These are phyloP conservation scores for Dioctria rufipes DNA, from an alignment of 2,888 invertebrate genomes.

Conservation along the genomic window DNA sequence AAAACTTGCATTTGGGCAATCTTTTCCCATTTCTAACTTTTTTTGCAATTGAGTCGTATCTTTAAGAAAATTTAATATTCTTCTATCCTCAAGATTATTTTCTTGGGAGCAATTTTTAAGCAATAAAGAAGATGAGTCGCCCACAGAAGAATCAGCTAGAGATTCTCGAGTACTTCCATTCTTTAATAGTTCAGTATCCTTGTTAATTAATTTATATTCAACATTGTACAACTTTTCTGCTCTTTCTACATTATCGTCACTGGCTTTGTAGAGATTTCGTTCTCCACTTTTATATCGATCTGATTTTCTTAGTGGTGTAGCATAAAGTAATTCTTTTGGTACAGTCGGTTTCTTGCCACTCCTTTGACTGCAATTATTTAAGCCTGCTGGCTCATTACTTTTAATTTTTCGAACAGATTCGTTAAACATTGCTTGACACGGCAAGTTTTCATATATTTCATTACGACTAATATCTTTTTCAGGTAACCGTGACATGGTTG, in stretches of 20 bases:
- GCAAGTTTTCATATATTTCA: conserved; percentile 71
- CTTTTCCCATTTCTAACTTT: conserved; percentile 69
- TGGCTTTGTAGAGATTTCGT: conserved; percentile 58
- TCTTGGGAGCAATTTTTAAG: conserved; percentile 39
- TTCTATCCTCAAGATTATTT: conserved; percentile 67
- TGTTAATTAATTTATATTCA: conserved; percentile 65
- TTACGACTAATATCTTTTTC: conserved; percentile 71
- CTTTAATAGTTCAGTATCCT: conserved; percentile 66
- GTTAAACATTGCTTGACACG: conserved; percentile 71
- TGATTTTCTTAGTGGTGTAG: conserved; percentile 70
- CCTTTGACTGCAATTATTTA: conserved; percentile 63
- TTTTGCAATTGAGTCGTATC: conserved; percentile 71
- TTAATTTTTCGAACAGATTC: conserved; percentile 71
- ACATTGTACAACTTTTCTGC: conserved; percentile 67
- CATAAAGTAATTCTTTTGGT: conserved; percentile 70
- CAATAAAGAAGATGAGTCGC: not conserved
- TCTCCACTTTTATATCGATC: conserved; percentile 69
- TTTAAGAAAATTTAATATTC: conserved; percentile 71
- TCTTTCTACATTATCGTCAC: conserved; percentile 29
- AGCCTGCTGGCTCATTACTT: conserved; percentile 55
- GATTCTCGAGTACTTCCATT: conserved; percentile 63
- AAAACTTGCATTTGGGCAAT: conserved; percentile 70
- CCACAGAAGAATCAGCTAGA: not conserved
- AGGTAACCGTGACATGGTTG: conserved; percentile 69
- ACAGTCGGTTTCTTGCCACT: conserved; percentile 60